phyloP scores from a whole-genome alignment of 2,113 vertebrate species.

The Grammomys dolichurus region DNA sequence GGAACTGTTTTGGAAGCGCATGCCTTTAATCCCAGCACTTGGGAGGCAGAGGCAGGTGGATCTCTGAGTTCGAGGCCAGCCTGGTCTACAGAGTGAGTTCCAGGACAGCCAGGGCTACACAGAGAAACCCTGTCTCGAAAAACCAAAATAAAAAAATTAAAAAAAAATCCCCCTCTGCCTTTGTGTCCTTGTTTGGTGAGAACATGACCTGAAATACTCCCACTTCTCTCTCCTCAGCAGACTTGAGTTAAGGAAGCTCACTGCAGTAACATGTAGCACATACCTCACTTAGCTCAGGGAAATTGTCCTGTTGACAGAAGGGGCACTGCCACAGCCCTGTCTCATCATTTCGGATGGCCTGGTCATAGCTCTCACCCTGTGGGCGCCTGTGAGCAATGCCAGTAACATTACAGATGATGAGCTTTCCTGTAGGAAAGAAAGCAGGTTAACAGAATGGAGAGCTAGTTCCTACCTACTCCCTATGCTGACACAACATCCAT shows the following conservation, averaged over 20 bases:
- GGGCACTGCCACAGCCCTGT: slow-evolving; percentile 99
- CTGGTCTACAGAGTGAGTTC: too few relatives aligned
- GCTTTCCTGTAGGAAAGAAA: slow-evolving; percentile 90
- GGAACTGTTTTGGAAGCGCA: too few relatives aligned
- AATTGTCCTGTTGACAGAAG: slow-evolving; percentile 99
- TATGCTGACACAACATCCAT: background rate
- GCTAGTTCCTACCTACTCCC: background rate
- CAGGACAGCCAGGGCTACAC: too few relatives aligned
- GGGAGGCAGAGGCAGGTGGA: too few relatives aligned
- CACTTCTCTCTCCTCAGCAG: background rate
- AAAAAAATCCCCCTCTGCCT: background rate
- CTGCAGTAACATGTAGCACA: background rate
- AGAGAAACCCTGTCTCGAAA: too few relatives aligned
- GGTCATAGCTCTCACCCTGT: slow-evolving; percentile 98
- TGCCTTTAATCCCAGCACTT: too few relatives aligned
- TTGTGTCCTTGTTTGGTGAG: background rate
- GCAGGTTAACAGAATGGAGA: slow-evolving; percentile 11
- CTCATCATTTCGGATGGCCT: slow-evolving; percentile 97
- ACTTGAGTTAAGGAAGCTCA: background rate
- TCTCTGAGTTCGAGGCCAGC: too few relatives aligned
- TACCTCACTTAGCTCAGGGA: slow-evolving; percentile 99
- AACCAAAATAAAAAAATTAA: too few relatives aligned
- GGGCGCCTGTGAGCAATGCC: slow-evolving; percentile 98
- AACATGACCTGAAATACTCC: background rate
- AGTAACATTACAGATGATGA: slow-evolving; percentile 96